Evolutionary conservation across 2,113 vertebrate species (phyloP).

Genomic region (Amphilophus citrinellus): DNA sequence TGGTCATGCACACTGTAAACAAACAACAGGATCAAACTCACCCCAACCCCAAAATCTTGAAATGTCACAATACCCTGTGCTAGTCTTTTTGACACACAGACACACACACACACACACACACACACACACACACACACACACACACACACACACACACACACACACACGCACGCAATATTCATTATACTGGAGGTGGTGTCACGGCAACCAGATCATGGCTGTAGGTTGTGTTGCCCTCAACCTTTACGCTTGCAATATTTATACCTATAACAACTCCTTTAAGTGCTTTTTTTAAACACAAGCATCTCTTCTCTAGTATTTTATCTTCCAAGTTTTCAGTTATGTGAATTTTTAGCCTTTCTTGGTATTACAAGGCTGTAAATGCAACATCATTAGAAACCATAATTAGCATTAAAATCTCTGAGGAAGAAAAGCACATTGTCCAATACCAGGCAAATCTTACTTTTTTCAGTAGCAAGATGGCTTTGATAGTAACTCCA

Average conservation of each 20-base stretch:
- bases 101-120: background rate
- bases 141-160: background rate
- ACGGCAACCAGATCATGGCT: background rate
- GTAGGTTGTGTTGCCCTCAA: slow-evolving; percentile 4
- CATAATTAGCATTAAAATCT: background rate
- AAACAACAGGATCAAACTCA: background rate
- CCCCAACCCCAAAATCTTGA: background rate
- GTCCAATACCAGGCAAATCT: background rate
- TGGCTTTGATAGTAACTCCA: background rate
- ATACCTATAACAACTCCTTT: background rate
- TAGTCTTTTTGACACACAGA: background rate
- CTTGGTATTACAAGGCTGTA: background rate
- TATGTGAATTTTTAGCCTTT: background rate
- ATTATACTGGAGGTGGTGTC: background rate
- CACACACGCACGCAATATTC: background rate
- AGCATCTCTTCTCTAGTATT: background rate
- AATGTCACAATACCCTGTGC: background rate
- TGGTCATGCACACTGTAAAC: background rate
- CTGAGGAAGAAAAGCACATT: background rate
- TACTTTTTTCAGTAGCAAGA: background rate
- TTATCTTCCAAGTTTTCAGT: background rate
- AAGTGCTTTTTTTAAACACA: background rate
- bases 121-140: background rate
- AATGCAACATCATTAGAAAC: background rate
- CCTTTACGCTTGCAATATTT: background rate